Evolutionary conservation across 2,113 vertebrate genomes (phyloP).

Genomic region (Gymnobelideus leadbeateri): DNA sequence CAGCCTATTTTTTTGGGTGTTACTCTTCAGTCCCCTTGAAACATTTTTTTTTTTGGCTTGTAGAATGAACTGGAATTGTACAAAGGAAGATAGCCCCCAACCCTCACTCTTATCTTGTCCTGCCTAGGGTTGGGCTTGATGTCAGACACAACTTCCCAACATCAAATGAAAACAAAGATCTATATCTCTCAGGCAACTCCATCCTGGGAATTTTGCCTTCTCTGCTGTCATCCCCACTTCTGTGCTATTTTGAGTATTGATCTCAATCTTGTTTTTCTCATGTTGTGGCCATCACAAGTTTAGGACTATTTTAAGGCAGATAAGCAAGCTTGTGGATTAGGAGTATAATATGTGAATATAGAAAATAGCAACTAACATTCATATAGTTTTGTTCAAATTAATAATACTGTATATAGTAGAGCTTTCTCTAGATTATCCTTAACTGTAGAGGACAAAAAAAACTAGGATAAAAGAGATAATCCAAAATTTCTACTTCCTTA

Average conservation of each 20-base stretch:
- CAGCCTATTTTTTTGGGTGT: slow-evolving; percentile 11
- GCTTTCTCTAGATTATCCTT: slow-evolving; percentile 3
- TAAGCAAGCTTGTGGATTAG: slow-evolving; percentile 14
- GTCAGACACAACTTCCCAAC: background rate
- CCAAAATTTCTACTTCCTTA: slow-evolving; percentile 4
- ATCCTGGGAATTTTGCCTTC: background rate
- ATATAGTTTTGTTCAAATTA: slow-evolving; percentile 8
- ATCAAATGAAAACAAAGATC: background rate
- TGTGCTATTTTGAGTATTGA: slow-evolving; percentile 25
- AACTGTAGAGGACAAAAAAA: background rate
- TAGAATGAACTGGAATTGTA: background rate
- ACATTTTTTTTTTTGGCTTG: background rate
- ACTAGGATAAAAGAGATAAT: background rate
- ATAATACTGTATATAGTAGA: slow-evolving; percentile 9
- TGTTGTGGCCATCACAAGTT: background rate
- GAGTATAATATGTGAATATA: background rate
- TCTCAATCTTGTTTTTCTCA: slow-evolving; percentile 32
- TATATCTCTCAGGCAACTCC: background rate
- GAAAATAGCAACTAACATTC: background rate
- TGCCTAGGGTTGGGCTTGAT: background rate
- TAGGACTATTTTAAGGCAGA: background rate
- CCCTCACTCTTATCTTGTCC: background rate
- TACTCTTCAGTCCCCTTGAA: background rate
- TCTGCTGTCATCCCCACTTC: background rate
- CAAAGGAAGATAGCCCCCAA: background rate